A percentile compares a stretch with the other conserved stretches of the same genome.
Conservation (phyloP, 2,113 vertebrate genomes). For the Microtus montanus region DNA sequence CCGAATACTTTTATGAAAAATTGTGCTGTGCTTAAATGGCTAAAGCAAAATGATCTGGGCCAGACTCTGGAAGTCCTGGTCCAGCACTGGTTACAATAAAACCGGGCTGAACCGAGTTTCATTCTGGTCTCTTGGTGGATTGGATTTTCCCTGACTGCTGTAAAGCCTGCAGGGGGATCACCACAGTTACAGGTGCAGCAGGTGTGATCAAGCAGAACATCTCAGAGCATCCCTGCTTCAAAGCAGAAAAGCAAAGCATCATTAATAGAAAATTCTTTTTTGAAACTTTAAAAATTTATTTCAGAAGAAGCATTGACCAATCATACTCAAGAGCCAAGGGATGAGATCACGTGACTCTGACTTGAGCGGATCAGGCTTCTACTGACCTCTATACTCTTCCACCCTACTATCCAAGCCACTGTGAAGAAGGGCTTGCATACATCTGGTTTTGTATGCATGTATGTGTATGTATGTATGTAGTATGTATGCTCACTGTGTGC, state of each 20-base stretch:
- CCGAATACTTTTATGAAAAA: background rate
- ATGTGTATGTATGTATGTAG: background rate
- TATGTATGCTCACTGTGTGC: background rate
- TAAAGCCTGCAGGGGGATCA: background rate
- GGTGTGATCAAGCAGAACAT: rapidly evolving
- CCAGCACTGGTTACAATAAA: background rate
- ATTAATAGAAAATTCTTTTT: background rate
- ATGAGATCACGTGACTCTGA: background rate
- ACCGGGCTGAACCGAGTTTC: background rate
- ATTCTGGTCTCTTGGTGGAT: background rate
- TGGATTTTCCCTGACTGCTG: background rate
- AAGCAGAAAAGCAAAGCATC: background rate
- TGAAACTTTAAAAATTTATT: background rate
- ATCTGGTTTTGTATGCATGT: background rate
- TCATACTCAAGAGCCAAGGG: background rate
- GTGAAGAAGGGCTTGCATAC: background rate
- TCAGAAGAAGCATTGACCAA: background rate
- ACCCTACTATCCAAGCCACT: background rate
- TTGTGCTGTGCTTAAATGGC: background rate
- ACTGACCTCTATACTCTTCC: no score
- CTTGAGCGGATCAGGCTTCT: background rate
- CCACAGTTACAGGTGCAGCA: rapidly evolving
- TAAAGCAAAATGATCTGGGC: background rate
- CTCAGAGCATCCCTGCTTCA: background rate
- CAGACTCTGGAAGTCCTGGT: background rate